These are phyloP conservation scores for Diabrotica balteata DNA, from an alignment of 2,888 invertebrate genomes.

Conservation along the genomic window DNA sequence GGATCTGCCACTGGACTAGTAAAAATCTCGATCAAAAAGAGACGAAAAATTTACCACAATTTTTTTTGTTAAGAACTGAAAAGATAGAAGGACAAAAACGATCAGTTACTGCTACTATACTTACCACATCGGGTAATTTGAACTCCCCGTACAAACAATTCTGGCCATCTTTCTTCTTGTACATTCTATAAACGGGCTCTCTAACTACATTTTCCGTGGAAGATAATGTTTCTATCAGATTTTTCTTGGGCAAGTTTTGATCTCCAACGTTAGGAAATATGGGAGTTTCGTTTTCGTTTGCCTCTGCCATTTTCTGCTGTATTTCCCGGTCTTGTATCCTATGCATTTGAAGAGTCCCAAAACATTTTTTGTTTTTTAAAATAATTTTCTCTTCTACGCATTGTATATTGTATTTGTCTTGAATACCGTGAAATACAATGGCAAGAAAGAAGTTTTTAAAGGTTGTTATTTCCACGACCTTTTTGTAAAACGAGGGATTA, in stretches of 20 bases:
- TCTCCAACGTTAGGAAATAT: conserved; percentile 46
- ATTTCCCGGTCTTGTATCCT: conserved; percentile 76
- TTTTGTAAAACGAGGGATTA: conserved; percentile 77
- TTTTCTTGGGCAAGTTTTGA: conserved; percentile 36
- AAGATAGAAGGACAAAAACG: no score
- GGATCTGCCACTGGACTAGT: no score
- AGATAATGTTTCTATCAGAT: conserved; percentile 53
- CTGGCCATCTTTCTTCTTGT: conserved; percentile 66
- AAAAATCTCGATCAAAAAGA: no score
- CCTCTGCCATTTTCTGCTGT: conserved; percentile 56
- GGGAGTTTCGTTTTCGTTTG: conserved; percentile 18
- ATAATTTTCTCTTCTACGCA: conserved; percentile 72
- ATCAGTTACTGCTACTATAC: conserved; percentile 41
- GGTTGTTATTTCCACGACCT: conserved; percentile 72
- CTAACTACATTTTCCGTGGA: conserved; percentile 51
- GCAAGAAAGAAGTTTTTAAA: conserved; percentile 83
- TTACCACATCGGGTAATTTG: conserved; percentile 67
- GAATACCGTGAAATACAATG: conserved; percentile 79
- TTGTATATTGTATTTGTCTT: conserved; percentile 78
- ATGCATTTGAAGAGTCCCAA: conserved; percentile 77
- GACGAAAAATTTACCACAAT: no score
- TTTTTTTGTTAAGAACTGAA: no score
- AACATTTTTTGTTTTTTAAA: conserved; percentile 75
- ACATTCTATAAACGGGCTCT: conserved; percentile 67
- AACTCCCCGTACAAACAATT: conserved; percentile 69